These are phyloP conservation scores for Peromyscus aztecus DNA, from an alignment of 2,797 vertebrate species.

Conservation along the genomic window DNA sequence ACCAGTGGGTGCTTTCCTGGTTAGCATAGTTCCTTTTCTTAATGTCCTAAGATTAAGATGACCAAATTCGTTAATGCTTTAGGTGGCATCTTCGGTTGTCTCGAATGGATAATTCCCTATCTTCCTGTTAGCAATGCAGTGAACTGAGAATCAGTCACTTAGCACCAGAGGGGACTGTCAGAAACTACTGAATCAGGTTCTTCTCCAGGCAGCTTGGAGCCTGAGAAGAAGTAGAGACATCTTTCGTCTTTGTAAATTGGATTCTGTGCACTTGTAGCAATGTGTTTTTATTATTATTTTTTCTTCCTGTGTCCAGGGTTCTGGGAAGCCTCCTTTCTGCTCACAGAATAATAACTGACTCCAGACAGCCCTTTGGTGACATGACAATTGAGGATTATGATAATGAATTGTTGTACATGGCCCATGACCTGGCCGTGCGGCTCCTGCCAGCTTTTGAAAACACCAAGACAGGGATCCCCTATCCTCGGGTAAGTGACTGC, in stretches of 20 bases:
- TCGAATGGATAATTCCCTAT: not conserved
- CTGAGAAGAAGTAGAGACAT: not conserved
- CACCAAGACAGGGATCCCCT: constrained; percentile 98
- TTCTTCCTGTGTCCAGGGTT: constrained; percentile 89
- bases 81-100: not conserved
- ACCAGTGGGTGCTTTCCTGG: fast-evolving
- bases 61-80: not conserved
- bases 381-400: constrained; percentile 95
- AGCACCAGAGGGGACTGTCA: not conserved
- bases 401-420: constrained; percentile 96
- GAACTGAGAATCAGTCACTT: not conserved
- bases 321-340: constrained; percentile 97
- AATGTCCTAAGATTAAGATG: not conserved
- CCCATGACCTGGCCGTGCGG: constrained; percentile 96
- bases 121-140: not conserved
- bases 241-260: not conserved
- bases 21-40: not conserved
- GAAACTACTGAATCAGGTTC: not conserved
- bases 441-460: constrained; percentile 98
- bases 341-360: constrained; percentile 97
- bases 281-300: not conserved
- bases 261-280: not conserved
- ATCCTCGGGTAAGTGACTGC: constrained; percentile 92
- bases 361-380: constrained; percentile 96
- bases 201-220: not conserved